Evolutionary conservation across 1,140 invertebrate genomes (phyloP).

Genomic region (Drosophila simulans): DNA sequence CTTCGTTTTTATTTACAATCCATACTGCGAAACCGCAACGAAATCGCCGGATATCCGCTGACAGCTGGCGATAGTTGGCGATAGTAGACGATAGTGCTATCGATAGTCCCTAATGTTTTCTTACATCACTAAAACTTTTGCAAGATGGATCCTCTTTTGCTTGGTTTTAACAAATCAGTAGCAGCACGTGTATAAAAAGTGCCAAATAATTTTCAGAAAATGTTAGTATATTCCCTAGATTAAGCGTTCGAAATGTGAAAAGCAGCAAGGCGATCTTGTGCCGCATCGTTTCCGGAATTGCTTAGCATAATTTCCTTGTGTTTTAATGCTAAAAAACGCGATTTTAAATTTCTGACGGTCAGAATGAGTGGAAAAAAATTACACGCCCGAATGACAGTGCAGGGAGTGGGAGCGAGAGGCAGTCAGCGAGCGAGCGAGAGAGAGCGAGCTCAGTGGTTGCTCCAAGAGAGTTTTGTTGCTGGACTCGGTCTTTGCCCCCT

Average conservation of each 20-base stretch:
- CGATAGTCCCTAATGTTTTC: conserved; percentile 36
- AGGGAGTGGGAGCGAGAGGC: conserved; percentile 29
- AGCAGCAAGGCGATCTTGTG: conserved; percentile 4
- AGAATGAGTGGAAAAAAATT: conserved; percentile 59
- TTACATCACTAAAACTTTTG: conserved; percentile 58
- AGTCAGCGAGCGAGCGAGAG: conserved; percentile 13
- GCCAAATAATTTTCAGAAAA: conserved; percentile 84
- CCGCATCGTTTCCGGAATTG: conserved; percentile 4
- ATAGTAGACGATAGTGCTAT: conserved; percentile 6
- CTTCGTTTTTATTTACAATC: too few species aligned
- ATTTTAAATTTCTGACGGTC: conserved; percentile 54
- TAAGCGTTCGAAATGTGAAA: conserved; percentile 47
- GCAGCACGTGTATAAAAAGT: conserved; percentile 85
- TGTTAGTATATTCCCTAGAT: conserved; percentile 77
- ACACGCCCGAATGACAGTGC: conserved; percentile 64
- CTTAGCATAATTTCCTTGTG: conserved; percentile 37
- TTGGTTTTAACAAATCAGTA: conserved; percentile 83
- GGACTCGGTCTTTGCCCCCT: conserved; percentile 16
- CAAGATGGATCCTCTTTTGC: conserved; percentile 81
- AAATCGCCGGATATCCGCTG: not conserved
- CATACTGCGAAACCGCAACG: not conserved
- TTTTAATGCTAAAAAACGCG: conserved; percentile 40
- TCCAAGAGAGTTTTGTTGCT: conserved; percentile 43
- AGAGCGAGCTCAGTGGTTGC: conserved; percentile 52
- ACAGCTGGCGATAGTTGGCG: conserved; percentile 1